These are phyloP conservation scores for Patella ulyssiponensis DNA, from an alignment of 2,888 invertebrate species.

Conservation along the genomic window DNA sequence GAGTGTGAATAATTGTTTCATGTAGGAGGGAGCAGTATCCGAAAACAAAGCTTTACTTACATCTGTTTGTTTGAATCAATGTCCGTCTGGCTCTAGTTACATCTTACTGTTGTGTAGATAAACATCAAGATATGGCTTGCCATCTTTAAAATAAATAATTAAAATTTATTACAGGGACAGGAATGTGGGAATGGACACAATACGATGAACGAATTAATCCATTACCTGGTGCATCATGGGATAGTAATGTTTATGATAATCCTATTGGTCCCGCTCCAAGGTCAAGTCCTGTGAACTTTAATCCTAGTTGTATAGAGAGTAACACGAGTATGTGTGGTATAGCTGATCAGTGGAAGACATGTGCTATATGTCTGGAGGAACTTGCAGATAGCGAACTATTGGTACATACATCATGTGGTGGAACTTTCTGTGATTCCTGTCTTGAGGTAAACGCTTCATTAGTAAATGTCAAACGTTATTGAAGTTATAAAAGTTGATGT, in stretches of 20 bases:
- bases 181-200: slow-evolving; percentile 45
- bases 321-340: slow-evolving; percentile 8
- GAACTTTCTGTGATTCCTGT: slow-evolving; percentile 77
- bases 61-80: too few relatives aligned
- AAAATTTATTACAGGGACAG: slow-evolving; percentile 39
- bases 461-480: too few relatives aligned
- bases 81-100: too few relatives aligned
- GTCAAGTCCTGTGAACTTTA: neutral
- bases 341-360: slow-evolving; percentile 69
- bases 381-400: slow-evolving; percentile 75
- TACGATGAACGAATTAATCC: neutral
- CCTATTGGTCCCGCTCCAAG: neutral
- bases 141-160: too few relatives aligned
- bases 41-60: too few relatives aligned
- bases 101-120: too few relatives aligned
- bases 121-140: too few relatives aligned
- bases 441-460: slow-evolving; percentile 74
- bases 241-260: neutral
- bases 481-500: too few relatives aligned
- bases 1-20: too few relatives aligned
- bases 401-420: slow-evolving; percentile 76
- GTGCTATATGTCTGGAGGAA: slow-evolving; percentile 79
- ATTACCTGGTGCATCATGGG: neutral
- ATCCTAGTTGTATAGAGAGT: neutral
- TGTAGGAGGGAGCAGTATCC: too few relatives aligned